Evolutionary conservation across 2,113 vertebrate species (phyloP).

Genomic region (Pithys albifrons): DNA sequence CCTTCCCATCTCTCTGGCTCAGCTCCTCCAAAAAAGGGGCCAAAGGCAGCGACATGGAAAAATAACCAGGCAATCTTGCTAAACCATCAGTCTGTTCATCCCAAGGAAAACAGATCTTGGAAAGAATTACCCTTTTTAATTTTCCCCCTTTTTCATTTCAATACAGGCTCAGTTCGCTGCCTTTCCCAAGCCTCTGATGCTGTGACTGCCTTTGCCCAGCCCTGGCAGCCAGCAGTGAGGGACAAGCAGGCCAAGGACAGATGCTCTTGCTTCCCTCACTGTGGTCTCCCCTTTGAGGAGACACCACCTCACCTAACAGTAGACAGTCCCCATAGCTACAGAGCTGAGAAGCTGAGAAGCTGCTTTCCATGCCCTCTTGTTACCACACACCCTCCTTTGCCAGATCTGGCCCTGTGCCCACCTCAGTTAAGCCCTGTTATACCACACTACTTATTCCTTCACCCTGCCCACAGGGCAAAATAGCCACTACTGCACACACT

Average conservation of each 20-base stretch:
- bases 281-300: not conserved
- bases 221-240: not conserved
- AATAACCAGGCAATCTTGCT: not conserved
- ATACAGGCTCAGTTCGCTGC: not conserved
- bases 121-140: not conserved
- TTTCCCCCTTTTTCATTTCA: not conserved
- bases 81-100: not conserved
- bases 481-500: not conserved
- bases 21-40: not conserved
- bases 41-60: not conserved
- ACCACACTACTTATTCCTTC: not conserved
- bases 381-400: not conserved
- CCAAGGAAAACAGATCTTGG: not conserved
- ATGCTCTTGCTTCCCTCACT: rapidly evolving
- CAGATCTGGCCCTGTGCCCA: not conserved
- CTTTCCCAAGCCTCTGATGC: not conserved
- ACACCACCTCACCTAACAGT: not conserved
- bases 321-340: not conserved
- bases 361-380: not conserved
- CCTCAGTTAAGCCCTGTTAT: not conserved
- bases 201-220: not conserved
- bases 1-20: not conserved
- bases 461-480: not conserved
- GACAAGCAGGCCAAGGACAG: not conserved
- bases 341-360: not conserved